Evolutionary conservation across 1,140 invertebrate genomes (phyloP).

Genomic region (Hylaeus anthracinus): DNA sequence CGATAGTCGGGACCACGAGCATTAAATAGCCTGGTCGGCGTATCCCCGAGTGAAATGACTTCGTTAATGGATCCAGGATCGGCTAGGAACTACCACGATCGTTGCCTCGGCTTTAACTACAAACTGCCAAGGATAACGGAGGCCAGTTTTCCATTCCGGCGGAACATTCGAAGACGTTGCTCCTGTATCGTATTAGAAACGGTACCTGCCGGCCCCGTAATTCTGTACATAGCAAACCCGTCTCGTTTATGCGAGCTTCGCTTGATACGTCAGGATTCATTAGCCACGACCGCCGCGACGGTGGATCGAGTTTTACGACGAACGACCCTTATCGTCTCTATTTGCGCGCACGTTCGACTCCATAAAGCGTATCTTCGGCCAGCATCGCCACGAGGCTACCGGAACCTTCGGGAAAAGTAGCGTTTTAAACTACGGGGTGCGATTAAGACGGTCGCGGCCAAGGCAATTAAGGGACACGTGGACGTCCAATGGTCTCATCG

Average conservation of each 20-base stretch:
- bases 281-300: background rate
- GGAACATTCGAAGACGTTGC: background rate
- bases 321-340: background rate
- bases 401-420: too few species aligned
- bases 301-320: background rate
- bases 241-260: background rate
- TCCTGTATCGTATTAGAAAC: constrained; percentile 2
- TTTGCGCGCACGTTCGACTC: background rate
- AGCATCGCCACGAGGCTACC: too few species aligned
- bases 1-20: constrained; percentile 27
- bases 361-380: background rate
- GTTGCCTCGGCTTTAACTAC: constrained; percentile 10
- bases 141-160: background rate
- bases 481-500: too few species aligned
- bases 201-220: background rate
- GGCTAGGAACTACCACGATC: background rate
- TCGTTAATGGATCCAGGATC: constrained; percentile 34
- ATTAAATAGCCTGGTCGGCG: constrained; percentile 9
- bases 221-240: background rate
- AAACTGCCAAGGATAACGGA: background rate
- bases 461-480: too few species aligned
- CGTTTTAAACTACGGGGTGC: too few species aligned
- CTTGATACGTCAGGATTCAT: background rate
- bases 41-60: constrained; percentile 37
- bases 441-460: too few species aligned